Base-by-base conservation (phyloP, 2,113 vertebrate genomes). In the Barnardius zonarius region DNA sequence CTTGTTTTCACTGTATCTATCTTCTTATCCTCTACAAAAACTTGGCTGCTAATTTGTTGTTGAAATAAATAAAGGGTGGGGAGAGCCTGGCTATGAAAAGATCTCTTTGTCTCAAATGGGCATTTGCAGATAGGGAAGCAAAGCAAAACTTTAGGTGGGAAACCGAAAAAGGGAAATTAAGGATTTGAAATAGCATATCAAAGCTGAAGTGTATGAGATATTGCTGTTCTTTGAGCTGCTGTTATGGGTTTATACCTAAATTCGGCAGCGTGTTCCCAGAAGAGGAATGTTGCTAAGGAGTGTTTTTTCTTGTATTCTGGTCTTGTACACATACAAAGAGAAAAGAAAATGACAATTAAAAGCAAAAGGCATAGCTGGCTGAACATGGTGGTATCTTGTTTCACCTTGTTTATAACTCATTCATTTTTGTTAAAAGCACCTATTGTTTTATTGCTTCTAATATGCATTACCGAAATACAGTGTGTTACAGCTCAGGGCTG, bases 121-220 rank as follows among this genome's bases (percentile, higher is more conserved):
- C 74, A 87, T 91, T 73, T 76, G 30, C 54, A 66, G 88, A 95
- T 62, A 66, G 28, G 54, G 73, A 88, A 95, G 33, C 54, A 74
- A 85, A 88, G 25, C 62, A 79, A 84, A 95, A 92, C 93, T 94
- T 95, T 81, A 81, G 77, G 91, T 88, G 57, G 55, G 63, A 93
- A 97, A 84, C 43, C 81, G 59, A 94, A 91, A 92, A 95, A 92
- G 72, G 54, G 81, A 97, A 97, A 96, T 96, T 39, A 95, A 93
- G 79, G 79, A 64, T 86, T 95, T 84, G 88, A 92, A 85, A 70
- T 49, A 80, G 11, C 81, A 3, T 69, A 80, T 81, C 68, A 87
- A 76, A 79, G n/a, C 67, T 64, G 66, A 88, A 95, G 57, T 51
- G n/a, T 39, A 44, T 61, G 61, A 88, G 86, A 55, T 94, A 86